Conservation (phyloP, 1,140 invertebrate genomes). For the Calliopsis andreniformis region DNA sequence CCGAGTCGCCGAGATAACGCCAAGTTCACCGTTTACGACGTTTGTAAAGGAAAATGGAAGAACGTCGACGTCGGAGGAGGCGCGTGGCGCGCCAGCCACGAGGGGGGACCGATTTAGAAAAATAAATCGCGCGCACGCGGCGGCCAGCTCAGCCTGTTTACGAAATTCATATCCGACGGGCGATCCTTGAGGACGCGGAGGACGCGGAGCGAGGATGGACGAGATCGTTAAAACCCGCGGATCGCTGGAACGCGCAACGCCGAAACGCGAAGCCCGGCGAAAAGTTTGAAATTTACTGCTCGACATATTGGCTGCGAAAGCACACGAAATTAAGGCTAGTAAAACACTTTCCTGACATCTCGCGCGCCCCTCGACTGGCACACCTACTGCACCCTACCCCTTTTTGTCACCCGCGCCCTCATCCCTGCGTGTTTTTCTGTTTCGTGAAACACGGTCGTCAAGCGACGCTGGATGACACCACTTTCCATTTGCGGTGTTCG, state of each 20-base stretch:
- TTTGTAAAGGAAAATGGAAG: slow-evolving; percentile 14
- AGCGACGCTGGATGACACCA: slow-evolving; percentile 4
- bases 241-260: slow-evolving; percentile 66
- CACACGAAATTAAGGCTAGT: slow-evolving; percentile 79
- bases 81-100: slow-evolving; percentile 5
- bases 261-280: slow-evolving; percentile 59
- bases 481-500: background rate
- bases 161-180: slow-evolving; percentile 63
- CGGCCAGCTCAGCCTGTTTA: slow-evolving; percentile 58
- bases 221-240: slow-evolving; percentile 69
- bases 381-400: slow-evolving; percentile 6
- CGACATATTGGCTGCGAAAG: slow-evolving; percentile 79
- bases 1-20: background rate
- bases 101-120: slow-evolving; percentile 10
- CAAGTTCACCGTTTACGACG: background rate
- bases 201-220: slow-evolving; percentile 47
- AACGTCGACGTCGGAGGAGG: slow-evolving; percentile 17
- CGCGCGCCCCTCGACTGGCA: slow-evolving; percentile 1
- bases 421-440: background rate
- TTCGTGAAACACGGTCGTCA: slow-evolving; percentile 25
- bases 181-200: slow-evolving; percentile 57
- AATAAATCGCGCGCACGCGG: slow-evolving; percentile 6
- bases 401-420: background rate
- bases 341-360: slow-evolving; percentile 77
- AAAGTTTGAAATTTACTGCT: slow-evolving; percentile 77